Percentiles rank a stretch among this genome's conserved stretches.
phyloP scores from a whole-genome alignment of 2,888 invertebrate genomes.

The Rutpela maculata region DNA sequence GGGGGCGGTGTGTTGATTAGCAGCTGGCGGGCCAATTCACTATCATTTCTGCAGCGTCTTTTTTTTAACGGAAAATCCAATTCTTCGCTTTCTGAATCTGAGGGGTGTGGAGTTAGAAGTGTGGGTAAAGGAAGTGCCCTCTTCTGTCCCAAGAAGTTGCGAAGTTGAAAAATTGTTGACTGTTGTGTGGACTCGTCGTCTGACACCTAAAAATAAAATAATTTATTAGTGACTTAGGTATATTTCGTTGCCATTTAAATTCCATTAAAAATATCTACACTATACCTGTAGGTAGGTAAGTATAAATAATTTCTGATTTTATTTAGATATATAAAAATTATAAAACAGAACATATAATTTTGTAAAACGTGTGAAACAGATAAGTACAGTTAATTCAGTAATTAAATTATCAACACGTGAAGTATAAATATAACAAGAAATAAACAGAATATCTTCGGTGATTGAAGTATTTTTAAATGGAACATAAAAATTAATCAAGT shows the following conservation, averaged over 20 bases:
- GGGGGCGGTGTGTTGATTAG: conserved; percentile 43
- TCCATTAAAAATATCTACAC: too few species aligned
- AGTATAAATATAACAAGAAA: not conserved
- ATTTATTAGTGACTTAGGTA: not conserved
- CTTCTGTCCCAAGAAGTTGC: conserved; percentile 64
- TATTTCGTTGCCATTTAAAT: too few species aligned
- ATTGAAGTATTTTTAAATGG: not conserved
- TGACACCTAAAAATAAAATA: conserved; percentile 59
- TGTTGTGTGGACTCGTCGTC: conserved; percentile 63
- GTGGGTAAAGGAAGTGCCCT: conserved; percentile 60
- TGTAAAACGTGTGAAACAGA: not conserved
- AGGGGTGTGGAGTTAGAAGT: conserved; percentile 86
- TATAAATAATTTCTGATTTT: too few species aligned
- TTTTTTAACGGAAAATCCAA: conserved; percentile 76
- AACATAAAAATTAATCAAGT: not conserved
- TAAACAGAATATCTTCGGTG: not conserved
- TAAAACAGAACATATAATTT: too few species aligned
- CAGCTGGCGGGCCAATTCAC: conserved; percentile 74
- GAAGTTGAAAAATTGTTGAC: conserved; percentile 59
- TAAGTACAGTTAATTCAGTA: not conserved
- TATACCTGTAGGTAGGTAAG: too few species aligned
- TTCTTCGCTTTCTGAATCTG: conserved; percentile 83
- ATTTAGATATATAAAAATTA: too few species aligned
- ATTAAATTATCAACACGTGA: not conserved
- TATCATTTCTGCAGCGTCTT: conserved; percentile 77